These are phyloP conservation scores for Benitochromis conjunctus DNA, from an alignment of 2,113 vertebrate genomes.

Conservation along the genomic window DNA sequence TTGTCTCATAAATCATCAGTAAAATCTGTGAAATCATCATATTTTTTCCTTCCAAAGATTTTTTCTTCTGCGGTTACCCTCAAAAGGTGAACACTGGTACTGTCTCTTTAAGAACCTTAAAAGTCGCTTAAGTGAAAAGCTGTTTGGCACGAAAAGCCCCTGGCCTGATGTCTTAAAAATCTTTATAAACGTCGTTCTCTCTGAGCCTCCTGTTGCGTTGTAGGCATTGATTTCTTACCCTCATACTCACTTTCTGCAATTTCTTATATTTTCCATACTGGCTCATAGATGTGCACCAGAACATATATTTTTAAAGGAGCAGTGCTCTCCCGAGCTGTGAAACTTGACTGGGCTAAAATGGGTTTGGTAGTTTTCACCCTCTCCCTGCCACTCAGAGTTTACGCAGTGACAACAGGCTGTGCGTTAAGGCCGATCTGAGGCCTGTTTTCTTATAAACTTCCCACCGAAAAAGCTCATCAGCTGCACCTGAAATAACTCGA, in stretches of 20 bases:
- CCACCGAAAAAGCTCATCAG: conserved; percentile 50
- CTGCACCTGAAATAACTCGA: conserved; percentile 72
- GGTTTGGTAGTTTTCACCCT: not conserved
- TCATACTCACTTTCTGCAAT: not conserved
- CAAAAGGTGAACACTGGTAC: not conserved
- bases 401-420: not conserved
- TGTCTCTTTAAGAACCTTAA: not conserved
- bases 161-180: not conserved
- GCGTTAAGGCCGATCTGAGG: conserved; percentile 16
- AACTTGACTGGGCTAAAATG: not conserved
- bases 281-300: not conserved
- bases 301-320: not conserved
- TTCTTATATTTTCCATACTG: not conserved
- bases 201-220: not conserved
- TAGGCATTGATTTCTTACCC: not conserved
- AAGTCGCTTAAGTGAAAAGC: not conserved
- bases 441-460: conserved; percentile 28
- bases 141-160: not conserved
- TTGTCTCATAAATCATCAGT: not conserved
- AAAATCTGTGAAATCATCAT: not conserved
- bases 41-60: not conserved
- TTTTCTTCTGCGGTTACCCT: not conserved
- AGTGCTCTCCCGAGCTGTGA: not conserved
- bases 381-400: not conserved
- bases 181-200: not conserved